Base-by-base conservation (phyloP, 1,140 invertebrate genomes). In the Brachionus calyciflorus region DNA sequence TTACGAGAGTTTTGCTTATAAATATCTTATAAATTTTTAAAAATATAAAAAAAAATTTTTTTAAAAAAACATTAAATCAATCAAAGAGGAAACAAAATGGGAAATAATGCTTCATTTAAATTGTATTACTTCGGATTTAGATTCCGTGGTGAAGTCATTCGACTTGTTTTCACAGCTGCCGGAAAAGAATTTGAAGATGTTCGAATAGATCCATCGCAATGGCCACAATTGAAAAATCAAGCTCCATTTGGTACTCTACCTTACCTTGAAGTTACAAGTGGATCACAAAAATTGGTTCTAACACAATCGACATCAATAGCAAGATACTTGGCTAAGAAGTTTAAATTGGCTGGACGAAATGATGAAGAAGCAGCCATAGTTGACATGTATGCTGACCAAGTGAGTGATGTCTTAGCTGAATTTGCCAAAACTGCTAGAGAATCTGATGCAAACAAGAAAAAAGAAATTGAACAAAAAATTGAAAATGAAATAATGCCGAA, bases 181-280 rank as follows among this genome's bases (percentile, higher is more conserved):
- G 37, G 37, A 28, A 26, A 33, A 33, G 21, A 9, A 53, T 75
- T 33, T 33, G 69, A 75, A 55, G 49, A 75, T 51, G 28, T 75
- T 55, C 24, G 46, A n/a, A 21, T 75, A 9, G 33, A 48, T 17
- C 28, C 30, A 7, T 21, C 17, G 6, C 33, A 75, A 24, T 75
- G 69, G 69, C 46, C 46, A n/a, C 17, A 51, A 19, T 40, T 19
- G 7, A 75, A 75, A 41, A 10, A 14, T 4, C n/a, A 2, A 14
- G 24, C 69, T 2, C 79, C 78, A 10, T 79, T 77, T 57, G 78
- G 78, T 12, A 65, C 78, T 30, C 26, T 77, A 24, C 79, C 69
- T 17, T 63, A 30, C 40, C 33, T 63, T 4, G 26, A 63, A 63
- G 30, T 63, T 5, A 37, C 57, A 3, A 63, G 6, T 41, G 57